Evolutionary conservation across 2,113 vertebrate genomes (phyloP).

Genomic region (Nestor notabilis): DNA sequence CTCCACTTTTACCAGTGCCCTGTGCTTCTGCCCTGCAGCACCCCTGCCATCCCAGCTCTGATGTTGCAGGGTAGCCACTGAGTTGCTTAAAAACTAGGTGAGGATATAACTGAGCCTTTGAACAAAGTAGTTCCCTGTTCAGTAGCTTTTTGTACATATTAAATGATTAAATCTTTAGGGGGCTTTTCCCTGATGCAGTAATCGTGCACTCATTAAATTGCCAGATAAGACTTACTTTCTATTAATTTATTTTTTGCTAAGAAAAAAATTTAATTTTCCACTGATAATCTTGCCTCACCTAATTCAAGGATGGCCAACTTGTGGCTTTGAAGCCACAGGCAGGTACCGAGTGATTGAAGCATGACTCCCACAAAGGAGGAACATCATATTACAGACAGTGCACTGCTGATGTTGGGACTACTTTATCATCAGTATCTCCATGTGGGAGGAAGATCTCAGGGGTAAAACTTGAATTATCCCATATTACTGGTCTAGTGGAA

Average conservation of each 20-base stretch:
- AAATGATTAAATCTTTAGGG: constrained; percentile 73
- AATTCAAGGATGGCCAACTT: background rate
- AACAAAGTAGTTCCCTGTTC: constrained; percentile 46
- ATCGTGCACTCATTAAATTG: constrained; percentile 68
- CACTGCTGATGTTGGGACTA: background rate
- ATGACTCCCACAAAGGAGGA: background rate
- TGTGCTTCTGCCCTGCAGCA: background rate
- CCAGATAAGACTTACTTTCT: constrained; percentile 45
- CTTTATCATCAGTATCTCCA: background rate
- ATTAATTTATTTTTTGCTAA: constrained; percentile 9
- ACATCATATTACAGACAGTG: background rate
- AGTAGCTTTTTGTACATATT: constrained; percentile 60
- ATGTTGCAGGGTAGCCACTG: background rate
- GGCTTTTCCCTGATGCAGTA: constrained; percentile 63
- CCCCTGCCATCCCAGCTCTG: background rate
- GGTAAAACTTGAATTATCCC: background rate
- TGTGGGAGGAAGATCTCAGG: background rate
- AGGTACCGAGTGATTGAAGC: background rate
- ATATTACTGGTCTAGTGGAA: background rate
- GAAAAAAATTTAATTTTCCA: constrained; percentile 26
- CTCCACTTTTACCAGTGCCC: background rate
- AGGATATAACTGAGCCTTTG: constrained; percentile 26
- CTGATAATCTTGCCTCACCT: constrained; percentile 31
- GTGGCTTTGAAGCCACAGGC: background rate
- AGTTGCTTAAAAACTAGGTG: constrained; percentile 15